phyloP scores from a whole-genome alignment of 2,113 vertebrate species.

The Sakesphorus luctuosus region DNA sequence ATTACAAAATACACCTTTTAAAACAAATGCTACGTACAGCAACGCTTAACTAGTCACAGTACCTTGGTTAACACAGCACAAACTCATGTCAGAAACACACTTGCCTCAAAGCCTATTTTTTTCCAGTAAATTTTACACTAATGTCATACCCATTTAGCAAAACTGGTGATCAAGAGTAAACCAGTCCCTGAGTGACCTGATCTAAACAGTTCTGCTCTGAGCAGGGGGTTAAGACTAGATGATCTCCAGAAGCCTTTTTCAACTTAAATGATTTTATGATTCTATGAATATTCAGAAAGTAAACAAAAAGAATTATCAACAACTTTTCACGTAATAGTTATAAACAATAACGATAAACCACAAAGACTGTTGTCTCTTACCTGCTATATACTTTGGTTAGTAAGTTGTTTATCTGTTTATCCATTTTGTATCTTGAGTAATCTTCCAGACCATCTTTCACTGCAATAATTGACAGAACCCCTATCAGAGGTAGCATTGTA shows the following conservation, averaged over 20 bases:
- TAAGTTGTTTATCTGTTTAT: conserved; percentile 91
- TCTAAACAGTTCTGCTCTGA: background rate
- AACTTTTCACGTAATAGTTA: background rate
- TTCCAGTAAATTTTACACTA: background rate
- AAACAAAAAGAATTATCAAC: background rate
- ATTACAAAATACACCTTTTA: background rate
- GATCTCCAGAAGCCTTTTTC: background rate
- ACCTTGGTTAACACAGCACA: background rate
- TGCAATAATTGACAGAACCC: conserved; percentile 89
- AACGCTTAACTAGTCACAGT: background rate
- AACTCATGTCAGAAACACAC: background rate
- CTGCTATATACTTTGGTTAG: conserved; percentile 84
- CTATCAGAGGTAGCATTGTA: conserved; percentile 93
- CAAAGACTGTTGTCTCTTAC: conserved; percentile 74
- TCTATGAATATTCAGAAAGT: background rate
- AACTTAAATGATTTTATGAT: background rate
- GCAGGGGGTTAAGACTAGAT: background rate
- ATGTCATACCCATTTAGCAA: background rate
- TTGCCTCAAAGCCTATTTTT: background rate
- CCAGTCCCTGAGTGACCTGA: background rate
- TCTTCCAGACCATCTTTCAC: conserved; percentile 96
- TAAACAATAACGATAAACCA: background rate
- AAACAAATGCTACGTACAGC: background rate
- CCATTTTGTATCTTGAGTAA: conserved; percentile 90
- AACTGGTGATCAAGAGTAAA: background rate